Evolutionary conservation across 1,140 invertebrate species (phyloP), one percentile per base, ranked within the genome.

Genomic region (Helicoverpa armigera): DNA sequence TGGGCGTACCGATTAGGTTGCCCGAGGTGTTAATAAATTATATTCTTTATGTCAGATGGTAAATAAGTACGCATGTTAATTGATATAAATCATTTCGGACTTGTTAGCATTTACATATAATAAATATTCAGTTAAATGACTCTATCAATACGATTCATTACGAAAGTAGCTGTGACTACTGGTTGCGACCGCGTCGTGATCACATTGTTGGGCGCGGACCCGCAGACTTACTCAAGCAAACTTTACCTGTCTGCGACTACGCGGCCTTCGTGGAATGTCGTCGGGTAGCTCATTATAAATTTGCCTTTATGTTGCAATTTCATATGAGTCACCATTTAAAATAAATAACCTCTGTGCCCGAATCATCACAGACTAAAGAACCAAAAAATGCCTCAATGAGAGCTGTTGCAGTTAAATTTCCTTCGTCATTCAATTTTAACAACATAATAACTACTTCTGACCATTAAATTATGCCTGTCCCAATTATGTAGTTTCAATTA

Each of bases 281-380:
- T 87, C 85, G 85, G 85, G 87, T 86, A 79, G 87, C 89, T 85
- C 89, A 90, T 91, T 91, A 89, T 89, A 88, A 89, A 90, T 90
- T 90, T 91, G 83, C 83, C 81, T 82, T 88, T 88, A 88, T 86
- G 82, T 89, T 90, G 89, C 89, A 85, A 91, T 88, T 86, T 87
- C 78, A 61, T 51, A 83, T 92, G 91, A 91, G 74, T 93, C 88
- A 90, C 82, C 84, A 84, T 73, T 79, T 70, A 79, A 79, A 69
- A 79, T 69, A 77, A 77, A 77, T 77, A 77, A 77, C 75, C 75
- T 65, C 31, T 65, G 61, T 56, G 31, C 76, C 56, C 76, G 58
- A 69, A 58, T 69, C 54, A 79, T 79, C 76, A 58, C 35, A 79
- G 53, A 70, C 35, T 61, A 81, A 74, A 81, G 50, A 81, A 83